These are phyloP conservation scores for Ifrita kowaldi DNA, from an alignment of 2,113 vertebrate species.

Conservation along the genomic window DNA sequence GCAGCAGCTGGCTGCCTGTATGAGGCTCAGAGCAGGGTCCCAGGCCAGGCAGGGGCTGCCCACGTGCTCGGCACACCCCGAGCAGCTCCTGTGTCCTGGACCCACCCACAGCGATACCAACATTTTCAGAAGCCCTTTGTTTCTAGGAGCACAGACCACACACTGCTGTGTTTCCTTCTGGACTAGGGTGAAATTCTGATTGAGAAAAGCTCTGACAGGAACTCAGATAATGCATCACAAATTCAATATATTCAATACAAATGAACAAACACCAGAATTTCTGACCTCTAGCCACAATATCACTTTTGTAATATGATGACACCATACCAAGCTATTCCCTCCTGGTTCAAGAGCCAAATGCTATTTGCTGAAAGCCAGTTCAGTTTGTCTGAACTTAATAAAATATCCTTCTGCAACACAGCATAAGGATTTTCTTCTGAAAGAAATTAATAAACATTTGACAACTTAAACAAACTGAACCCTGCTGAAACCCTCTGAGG, in stretches of 20 bases:
- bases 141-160: not conserved
- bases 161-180: not conserved
- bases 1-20: not conserved
- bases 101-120: accelerated
- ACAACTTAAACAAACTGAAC: constrained; percentile 56
- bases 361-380: constrained; percentile 39
- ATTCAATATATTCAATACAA: constrained; percentile 1
- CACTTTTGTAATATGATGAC: constrained; percentile 39
- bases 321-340: constrained; percentile 16
- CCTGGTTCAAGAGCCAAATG: constrained; percentile 41
- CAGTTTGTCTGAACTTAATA: constrained; percentile 48
- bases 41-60: not conserved
- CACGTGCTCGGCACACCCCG: accelerated
- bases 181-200: not conserved
- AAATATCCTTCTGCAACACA: constrained; percentile 29
- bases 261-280: constrained; percentile 24
- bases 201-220: not conserved
- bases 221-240: not conserved
- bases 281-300: not conserved
- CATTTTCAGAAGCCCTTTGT: not conserved
- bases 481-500: not conserved
- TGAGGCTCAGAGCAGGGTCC: not conserved
- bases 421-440: constrained; percentile 9
- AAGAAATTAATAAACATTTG: constrained; percentile 59
- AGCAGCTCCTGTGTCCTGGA: not conserved